phyloP scores from a whole-genome alignment of 2,113 vertebrate species.

The Emberiza fucata region DNA sequence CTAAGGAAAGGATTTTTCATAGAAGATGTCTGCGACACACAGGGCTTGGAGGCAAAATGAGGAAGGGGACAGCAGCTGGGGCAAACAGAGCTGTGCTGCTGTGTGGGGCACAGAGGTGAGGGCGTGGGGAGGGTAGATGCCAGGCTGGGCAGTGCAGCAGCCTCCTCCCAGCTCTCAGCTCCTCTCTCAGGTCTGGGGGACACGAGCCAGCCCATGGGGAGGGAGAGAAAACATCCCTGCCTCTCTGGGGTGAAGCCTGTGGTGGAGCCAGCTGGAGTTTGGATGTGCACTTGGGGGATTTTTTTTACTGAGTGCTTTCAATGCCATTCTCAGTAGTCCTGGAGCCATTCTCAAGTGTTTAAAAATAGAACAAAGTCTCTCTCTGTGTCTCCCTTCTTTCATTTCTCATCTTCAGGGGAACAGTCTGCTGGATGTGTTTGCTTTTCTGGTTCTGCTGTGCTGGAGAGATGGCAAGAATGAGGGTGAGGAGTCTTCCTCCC shows the following conservation, averaged over 20 bases:
- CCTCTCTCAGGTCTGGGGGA: not conserved
- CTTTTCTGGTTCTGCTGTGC: not conserved
- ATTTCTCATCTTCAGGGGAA: not conserved
- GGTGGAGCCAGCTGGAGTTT: not conserved
- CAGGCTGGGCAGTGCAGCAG: not conserved
- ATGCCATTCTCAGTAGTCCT: not conserved
- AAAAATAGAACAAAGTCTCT: not conserved
- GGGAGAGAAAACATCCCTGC: not conserved
- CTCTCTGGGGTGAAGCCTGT: fast-evolving
- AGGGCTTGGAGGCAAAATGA: not conserved
- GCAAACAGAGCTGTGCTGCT: fast-evolving
- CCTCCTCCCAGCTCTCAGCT: not conserved
- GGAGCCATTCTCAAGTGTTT: constrained; percentile 28
- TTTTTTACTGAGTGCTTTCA: not conserved
- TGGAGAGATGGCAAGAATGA: not conserved
- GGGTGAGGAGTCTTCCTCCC: not conserved
- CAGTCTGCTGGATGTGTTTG: not conserved
- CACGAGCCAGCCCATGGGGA: not conserved
- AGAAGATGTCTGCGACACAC: too few species aligned
- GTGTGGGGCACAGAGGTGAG: not conserved
- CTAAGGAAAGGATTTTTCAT: too few species aligned
- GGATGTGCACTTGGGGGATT: not conserved
- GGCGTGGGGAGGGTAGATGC: not conserved
- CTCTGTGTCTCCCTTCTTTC: not conserved
- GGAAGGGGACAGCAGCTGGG: not conserved